Evolutionary conservation across 2,113 vertebrate species (phyloP).

Genomic region (Nothocercus julius): DNA sequence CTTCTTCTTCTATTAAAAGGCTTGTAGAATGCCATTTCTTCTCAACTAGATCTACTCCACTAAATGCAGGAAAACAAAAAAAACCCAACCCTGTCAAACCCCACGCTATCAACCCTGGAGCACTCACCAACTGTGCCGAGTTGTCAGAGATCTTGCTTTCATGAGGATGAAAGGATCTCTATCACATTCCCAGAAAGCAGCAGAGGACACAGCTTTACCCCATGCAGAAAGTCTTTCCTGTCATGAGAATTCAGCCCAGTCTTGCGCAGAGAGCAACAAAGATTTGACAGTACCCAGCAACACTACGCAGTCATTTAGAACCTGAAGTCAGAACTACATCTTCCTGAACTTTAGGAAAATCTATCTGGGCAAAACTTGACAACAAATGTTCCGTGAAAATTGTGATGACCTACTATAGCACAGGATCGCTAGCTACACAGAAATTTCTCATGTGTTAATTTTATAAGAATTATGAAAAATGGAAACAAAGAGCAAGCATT

Average conservation of each 20-base stretch:
- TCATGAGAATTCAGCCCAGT: neutral
- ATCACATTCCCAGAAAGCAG: neutral
- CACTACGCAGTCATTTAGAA: neutral
- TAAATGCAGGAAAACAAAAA: neutral
- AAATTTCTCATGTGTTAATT: neutral
- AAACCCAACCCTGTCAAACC: neutral
- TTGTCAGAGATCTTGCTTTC: neutral
- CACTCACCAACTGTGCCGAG: neutral
- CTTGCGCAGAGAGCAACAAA: neutral
- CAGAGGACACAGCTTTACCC: neutral
- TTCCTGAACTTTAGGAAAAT: neutral
- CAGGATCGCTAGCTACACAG: accelerated
- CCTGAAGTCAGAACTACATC: neutral
- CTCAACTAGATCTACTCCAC: neutral
- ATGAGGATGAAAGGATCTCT: neutral
- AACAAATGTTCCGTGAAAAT: neutral
- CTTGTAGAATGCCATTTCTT: neutral
- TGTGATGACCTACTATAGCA: neutral
- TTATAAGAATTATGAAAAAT: neutral
- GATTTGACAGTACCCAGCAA: neutral
- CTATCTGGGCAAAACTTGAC: neutral
- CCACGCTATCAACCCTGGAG: neutral
- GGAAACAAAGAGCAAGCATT: neutral
- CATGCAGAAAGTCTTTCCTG: neutral
- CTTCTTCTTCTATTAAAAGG: neutral